Evolutionary conservation across 2,888 invertebrate genomes (phyloP).

Genomic region (Eilema griseolum): DNA sequence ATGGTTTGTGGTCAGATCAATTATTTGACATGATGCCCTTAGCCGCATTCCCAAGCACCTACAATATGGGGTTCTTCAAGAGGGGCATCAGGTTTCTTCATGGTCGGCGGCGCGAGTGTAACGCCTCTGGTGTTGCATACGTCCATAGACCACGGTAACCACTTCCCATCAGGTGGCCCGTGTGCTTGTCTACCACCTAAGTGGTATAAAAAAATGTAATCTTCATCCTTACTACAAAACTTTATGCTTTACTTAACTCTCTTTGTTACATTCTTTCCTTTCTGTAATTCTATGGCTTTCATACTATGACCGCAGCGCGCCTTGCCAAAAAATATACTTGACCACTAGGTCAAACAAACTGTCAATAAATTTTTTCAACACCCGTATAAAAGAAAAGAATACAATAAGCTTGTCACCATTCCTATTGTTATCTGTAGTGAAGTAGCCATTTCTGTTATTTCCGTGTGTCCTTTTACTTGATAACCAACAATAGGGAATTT

Average conservation of each 20-base stretch:
- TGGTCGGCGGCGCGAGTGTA: too few species aligned
- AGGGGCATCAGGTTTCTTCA: too few species aligned
- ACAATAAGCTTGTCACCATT: constrained; percentile 23
- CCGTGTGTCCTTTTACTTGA: constrained; percentile 40
- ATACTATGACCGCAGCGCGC: background rate
- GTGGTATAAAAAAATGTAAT: too few species aligned
- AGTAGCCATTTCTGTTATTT: constrained; percentile 34
- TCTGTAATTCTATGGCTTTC: background rate
- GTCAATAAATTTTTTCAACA: constrained; percentile 4
- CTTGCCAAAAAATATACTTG: background rate
- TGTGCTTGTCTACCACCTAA: too few species aligned
- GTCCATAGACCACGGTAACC: too few species aligned
- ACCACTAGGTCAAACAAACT: background rate
- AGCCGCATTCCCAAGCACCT: too few species aligned
- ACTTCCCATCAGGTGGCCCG: too few species aligned
- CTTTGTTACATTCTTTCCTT: background rate
- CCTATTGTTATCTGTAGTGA: constrained; percentile 33
- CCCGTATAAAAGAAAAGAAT: constrained; percentile 16
- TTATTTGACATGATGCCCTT: too few species aligned
- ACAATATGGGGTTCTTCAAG: too few species aligned
- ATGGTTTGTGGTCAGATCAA: too few species aligned
- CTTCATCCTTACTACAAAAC: background rate
- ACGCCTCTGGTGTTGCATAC: too few species aligned
- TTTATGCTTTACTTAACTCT: background rate
- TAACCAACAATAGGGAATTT: constrained; percentile 45